These are phyloP conservation scores for Centropus bengalensis DNA, from an alignment of 2,113 vertebrate genomes.

Conservation along the genomic window DNA sequence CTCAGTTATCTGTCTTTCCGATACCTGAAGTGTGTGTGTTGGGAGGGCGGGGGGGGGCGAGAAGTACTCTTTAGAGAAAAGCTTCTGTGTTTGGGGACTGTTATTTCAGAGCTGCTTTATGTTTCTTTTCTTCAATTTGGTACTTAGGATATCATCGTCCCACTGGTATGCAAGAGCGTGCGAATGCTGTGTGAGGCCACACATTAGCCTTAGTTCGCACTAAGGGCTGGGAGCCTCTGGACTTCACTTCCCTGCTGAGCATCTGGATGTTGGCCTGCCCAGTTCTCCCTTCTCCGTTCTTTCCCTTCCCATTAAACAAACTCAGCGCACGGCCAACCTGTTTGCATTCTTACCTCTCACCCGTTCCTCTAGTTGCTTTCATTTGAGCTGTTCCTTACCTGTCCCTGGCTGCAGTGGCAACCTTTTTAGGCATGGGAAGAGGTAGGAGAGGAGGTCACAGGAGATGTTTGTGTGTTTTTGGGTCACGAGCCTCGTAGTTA, in stretches of 20 bases:
- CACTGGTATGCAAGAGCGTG: accelerated
- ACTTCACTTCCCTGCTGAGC: neutral
- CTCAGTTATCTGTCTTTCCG: neutral
- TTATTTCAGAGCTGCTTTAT: neutral
- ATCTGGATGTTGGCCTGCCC: neutral
- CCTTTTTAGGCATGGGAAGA: neutral
- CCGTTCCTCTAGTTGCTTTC: neutral
- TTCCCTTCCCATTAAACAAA: neutral
- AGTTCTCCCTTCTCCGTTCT: neutral
- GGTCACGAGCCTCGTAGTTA: neutral
- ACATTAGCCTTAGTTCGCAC: no score
- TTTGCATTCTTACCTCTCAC: neutral
- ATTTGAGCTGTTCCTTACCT: neutral
- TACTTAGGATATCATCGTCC: neutral
- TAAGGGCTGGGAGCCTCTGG: neutral
- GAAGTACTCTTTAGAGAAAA: neutral
- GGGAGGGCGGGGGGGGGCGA: no score
- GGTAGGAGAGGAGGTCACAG: neutral
- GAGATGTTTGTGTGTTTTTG: neutral
- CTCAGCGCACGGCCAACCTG: accelerated
- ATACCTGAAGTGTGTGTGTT: neutral
- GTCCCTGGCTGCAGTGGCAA: neutral
- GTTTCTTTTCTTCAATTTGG: neutral
- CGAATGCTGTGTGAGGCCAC: neutral
- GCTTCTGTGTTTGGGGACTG: neutral